Percentiles rank a stretch among this genome's conserved stretches.
phyloP scores from a whole-genome alignment of 1,140 invertebrate genomes.

The Pseudoatta argentina region DNA sequence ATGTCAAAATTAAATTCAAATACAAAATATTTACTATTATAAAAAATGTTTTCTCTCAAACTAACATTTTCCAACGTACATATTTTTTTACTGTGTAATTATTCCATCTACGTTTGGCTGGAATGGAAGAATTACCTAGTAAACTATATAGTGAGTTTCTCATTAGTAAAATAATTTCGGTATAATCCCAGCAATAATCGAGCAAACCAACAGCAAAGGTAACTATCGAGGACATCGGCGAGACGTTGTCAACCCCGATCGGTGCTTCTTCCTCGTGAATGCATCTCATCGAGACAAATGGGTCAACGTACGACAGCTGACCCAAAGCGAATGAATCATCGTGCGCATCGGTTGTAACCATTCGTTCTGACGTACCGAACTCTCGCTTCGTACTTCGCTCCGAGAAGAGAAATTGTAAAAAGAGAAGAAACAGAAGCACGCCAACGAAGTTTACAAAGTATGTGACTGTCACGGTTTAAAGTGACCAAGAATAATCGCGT shows the following conservation, averaged over 20 bases:
- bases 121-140: no score
- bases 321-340: constrained; percentile 56
- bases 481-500: constrained; percentile 37
- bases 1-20: not conserved
- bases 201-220: constrained; percentile 8
- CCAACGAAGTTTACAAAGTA: not conserved
- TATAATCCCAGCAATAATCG: no score
- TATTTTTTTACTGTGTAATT: not conserved
- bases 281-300: constrained; percentile 52
- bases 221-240: constrained; percentile 15
- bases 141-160: not conserved
- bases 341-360: constrained; percentile 25
- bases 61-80: not conserved
- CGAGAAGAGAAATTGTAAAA: constrained; percentile 30
- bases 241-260: constrained; percentile 57
- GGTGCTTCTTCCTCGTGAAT: constrained; percentile 54
- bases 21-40: not conserved
- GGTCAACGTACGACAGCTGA: constrained; percentile 60
- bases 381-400: constrained; percentile 5
- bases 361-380: constrained; percentile 18
- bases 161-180: constrained; percentile 1
- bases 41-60: not conserved
- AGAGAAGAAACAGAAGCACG: constrained; percentile 20
- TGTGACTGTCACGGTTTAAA: not conserved
- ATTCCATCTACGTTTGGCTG: not conserved